phyloP scores from a whole-genome alignment of 2,113 vertebrate species.

The Trematomus loennbergii region DNA sequence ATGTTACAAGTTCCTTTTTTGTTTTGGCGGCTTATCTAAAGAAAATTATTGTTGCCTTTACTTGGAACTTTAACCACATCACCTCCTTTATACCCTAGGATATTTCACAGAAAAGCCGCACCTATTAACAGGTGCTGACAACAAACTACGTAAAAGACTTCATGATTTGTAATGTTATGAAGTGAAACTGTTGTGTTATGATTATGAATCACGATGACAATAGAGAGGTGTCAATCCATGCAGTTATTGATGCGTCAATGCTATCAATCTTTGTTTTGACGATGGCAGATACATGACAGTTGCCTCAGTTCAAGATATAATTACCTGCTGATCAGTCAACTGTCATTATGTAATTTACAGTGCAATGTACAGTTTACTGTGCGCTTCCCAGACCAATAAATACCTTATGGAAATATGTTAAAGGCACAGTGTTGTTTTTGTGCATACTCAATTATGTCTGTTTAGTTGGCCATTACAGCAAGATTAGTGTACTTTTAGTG shows the following conservation, averaged over 20 bases:
- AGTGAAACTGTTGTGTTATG: not conserved
- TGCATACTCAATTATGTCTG: not conserved
- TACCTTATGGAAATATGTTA: not conserved
- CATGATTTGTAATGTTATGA: conserved; percentile 12
- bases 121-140: conserved; percentile 28
- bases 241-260: conserved; percentile 8
- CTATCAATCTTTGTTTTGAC: conserved; percentile 18
- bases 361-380: too few species aligned
- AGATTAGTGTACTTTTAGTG: not conserved
- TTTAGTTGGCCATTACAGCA: not conserved
- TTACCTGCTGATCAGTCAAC: conserved; percentile 60
- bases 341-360: conserved; percentile 23
- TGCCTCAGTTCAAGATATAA: conserved; percentile 49
- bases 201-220: not conserved
- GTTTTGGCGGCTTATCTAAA: not conserved
- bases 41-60: not conserved
- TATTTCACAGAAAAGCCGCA: conserved; percentile 8
- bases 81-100: not conserved
- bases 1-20: not conserved
- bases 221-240: conserved; percentile 1
- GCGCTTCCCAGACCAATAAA: not conserved
- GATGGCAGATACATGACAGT: conserved; percentile 14
- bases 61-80: not conserved
- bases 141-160: not conserved
- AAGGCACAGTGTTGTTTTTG: not conserved